Conservation (phyloP, 37 sponge, comb jelly and placozoan species). For the Ephydatia muelleri region DNA sequence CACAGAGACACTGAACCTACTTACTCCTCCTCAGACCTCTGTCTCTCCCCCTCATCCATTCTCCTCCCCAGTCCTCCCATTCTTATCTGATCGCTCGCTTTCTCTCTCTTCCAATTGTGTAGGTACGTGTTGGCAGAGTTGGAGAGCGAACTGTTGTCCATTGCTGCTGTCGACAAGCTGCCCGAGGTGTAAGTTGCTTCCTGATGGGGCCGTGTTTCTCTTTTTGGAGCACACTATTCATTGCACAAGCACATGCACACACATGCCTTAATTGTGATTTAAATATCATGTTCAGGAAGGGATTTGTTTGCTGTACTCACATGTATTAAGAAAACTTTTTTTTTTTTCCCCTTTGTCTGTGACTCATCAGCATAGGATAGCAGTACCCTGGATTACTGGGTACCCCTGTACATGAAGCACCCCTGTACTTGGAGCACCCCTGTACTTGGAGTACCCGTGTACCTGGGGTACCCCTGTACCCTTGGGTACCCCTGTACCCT, state of each 20-base stretch:
- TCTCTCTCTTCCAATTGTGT: slow-evolving; percentile 1
- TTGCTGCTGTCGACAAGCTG: slow-evolving; percentile 64
- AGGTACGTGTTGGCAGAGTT: slow-evolving; percentile 82
- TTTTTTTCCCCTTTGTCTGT: neutral
- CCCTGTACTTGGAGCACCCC: neutral
- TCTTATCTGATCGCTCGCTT: neutral
- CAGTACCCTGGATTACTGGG: too few relatives aligned
- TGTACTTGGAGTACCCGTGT: too few relatives aligned
- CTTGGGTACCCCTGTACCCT: neutral
- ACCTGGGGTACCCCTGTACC: neutral
- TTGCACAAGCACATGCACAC: too few relatives aligned
- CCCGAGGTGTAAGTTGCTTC: slow-evolving; percentile 57
- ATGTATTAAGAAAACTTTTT: too few relatives aligned
- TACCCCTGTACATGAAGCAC: neutral
- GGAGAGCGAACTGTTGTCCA: slow-evolving; percentile 50
- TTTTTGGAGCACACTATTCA: too few relatives aligned
- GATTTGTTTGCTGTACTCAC: too few relatives aligned
- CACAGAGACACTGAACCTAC: too few relatives aligned
- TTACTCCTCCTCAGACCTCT: neutral
- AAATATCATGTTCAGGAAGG: too few relatives aligned
- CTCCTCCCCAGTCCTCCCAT: neutral
- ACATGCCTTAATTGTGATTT: too few relatives aligned
- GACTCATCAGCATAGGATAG: too few relatives aligned
- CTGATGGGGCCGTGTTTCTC: too few relatives aligned
- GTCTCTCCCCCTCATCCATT: neutral